These are phyloP conservation scores for Neosalanx taihuensis DNA, from an alignment of 2,797 vertebrate genomes.

Conservation along the genomic window DNA sequence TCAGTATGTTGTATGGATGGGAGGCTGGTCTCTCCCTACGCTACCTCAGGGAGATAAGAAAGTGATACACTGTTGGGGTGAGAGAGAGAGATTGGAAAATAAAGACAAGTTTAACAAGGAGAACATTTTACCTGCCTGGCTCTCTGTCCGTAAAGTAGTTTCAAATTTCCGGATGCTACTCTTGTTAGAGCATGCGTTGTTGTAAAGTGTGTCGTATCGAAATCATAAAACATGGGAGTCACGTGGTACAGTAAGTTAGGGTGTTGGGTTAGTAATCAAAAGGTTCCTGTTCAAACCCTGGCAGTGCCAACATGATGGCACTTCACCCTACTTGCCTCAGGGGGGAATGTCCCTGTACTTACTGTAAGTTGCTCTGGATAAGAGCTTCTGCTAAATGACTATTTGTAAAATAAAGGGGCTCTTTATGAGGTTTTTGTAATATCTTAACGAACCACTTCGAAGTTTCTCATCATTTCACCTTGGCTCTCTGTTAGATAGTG, in stretches of 20 bases:
- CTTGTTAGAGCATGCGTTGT: conserved; percentile 24
- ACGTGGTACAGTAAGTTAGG: too few relatives aligned
- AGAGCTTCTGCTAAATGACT: too few relatives aligned
- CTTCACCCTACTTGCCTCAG: too few relatives aligned
- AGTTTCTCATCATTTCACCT: neutral
- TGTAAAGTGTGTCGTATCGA: neutral
- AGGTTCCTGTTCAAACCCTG: too few relatives aligned
- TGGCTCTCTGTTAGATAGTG: too few relatives aligned
- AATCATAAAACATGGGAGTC: too few relatives aligned
- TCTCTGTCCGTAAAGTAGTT: conserved; percentile 34
- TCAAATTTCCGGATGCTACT: conserved; percentile 14
- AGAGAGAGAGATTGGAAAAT: conserved; percentile 66
- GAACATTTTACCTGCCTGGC: conserved; percentile 20
- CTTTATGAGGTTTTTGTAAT: neutral
- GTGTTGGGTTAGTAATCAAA: too few relatives aligned
- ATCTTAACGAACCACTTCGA: neutral
- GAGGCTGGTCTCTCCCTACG: conserved; percentile 39
- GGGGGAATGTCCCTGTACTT: too few relatives aligned
- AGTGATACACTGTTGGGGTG: conserved; percentile 44
- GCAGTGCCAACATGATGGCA: too few relatives aligned
- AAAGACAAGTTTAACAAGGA: conserved; percentile 20
- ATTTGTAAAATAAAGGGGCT: too few relatives aligned
- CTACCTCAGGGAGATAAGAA: conserved; percentile 56
- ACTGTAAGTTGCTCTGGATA: too few relatives aligned
- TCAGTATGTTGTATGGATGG: conserved; percentile 47